phyloP scores from a whole-genome alignment of 2,113 vertebrate genomes.

The Pomatostomus ruficeps region DNA sequence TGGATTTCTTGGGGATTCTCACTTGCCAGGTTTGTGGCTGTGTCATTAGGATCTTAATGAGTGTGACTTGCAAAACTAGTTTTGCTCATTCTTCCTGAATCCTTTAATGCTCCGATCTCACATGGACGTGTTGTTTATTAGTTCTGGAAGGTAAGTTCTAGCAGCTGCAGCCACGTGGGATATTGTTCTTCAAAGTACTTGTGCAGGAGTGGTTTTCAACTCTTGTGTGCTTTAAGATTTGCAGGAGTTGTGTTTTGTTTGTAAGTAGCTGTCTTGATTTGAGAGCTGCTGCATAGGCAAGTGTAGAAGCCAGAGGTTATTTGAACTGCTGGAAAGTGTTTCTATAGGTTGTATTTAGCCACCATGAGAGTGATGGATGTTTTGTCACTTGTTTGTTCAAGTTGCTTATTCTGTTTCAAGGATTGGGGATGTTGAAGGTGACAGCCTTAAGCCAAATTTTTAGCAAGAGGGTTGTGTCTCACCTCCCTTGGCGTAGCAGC shows the following conservation, averaged over 20 bases:
- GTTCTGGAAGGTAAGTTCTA: not conserved
- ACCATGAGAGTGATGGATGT: not conserved
- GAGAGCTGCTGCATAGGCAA: not conserved
- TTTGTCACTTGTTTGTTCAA: not conserved
- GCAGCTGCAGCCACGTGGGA: not conserved
- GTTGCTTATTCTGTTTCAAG: not conserved
- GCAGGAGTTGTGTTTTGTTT: not conserved
- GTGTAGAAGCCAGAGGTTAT: not conserved
- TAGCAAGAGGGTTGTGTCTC: not conserved
- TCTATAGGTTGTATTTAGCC: not conserved
- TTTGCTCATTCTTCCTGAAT: not conserved
- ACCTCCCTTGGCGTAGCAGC: not conserved
- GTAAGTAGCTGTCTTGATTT: not conserved
- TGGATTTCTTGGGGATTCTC: not conserved
- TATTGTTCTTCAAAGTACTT: not conserved
- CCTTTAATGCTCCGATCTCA: not conserved
- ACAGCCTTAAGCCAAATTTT: not conserved
- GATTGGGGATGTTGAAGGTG: not conserved
- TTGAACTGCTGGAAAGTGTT: not conserved
- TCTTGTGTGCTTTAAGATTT: not conserved
- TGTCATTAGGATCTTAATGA: not conserved
- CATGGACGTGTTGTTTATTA: not conserved
- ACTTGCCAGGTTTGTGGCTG: not conserved
- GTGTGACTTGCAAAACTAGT: constrained; percentile 6
- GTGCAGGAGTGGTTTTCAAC: not conserved